phyloP scores from a whole-genome alignment of 35 echinoderm and acorn worm species.

The Ptychodera flava region DNA sequence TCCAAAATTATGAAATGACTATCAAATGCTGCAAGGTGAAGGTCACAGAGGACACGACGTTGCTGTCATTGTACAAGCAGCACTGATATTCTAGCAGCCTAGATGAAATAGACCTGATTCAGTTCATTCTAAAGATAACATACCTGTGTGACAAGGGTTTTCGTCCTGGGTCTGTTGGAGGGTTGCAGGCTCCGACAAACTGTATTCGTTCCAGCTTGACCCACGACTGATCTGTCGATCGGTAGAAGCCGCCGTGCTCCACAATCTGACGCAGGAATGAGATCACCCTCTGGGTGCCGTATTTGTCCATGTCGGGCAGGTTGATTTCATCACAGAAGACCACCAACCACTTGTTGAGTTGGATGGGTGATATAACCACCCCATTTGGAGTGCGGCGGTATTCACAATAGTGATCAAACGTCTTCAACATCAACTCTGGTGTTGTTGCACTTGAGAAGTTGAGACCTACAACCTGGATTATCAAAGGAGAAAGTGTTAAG shows the following conservation, averaged over 20 bases:
- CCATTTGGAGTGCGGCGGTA: conserved; percentile 95
- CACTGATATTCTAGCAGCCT: too few relatives aligned
- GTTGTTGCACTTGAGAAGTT: conserved; percentile 99
- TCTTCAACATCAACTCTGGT: conserved; percentile 99
- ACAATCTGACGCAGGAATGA: conserved; percentile 96
- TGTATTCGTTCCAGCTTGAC: conserved; percentile 93
- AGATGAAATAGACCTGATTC: too few relatives aligned
- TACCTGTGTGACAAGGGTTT: conserved; percentile 98
- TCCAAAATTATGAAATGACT: too few relatives aligned
- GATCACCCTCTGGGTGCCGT: conserved; percentile 96
- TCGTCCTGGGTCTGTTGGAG: conserved; percentile 94
- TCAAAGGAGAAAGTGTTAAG: too few relatives aligned
- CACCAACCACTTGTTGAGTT: conserved; percentile 93
- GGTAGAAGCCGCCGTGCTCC: conserved; percentile 97
- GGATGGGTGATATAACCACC: conserved; percentile 73
- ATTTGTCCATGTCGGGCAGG: conserved; percentile 97
- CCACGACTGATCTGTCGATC: conserved; percentile 83
- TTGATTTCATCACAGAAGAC: conserved; percentile 99
- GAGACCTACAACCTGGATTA: conserved; percentile 89
- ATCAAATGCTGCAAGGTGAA: too few relatives aligned
- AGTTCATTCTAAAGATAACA: too few relatives aligned
- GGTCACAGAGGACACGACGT: too few relatives aligned
- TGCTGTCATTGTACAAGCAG: too few relatives aligned
- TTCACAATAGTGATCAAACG: conserved; percentile 99
- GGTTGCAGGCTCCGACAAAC: conserved; percentile 99